Conservation (phyloP, 1,140 invertebrate genomes). For the Lepidotrigona ventralis region DNA sequence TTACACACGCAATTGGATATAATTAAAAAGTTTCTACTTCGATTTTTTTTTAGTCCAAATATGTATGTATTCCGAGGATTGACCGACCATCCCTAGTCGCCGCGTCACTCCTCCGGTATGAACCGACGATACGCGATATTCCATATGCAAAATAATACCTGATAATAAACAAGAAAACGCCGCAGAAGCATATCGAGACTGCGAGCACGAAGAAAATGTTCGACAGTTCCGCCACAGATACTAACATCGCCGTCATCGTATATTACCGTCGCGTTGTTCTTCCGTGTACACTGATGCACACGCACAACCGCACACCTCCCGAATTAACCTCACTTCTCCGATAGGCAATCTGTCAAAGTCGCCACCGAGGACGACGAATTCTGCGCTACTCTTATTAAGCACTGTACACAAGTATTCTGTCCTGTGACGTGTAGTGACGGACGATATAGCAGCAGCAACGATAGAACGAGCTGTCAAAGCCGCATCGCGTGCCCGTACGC, state of each 20-base stretch:
- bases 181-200: conserved; percentile 84
- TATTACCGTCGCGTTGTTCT: conserved; percentile 27
- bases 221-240: conserved; percentile 85
- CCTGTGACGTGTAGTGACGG: background rate
- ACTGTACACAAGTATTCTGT: conserved; percentile 15
- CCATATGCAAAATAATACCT: conserved; percentile 76
- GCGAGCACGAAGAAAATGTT: conserved; percentile 86
- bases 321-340: conserved; percentile 33
- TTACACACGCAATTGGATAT: background rate
- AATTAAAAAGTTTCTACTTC: background rate
- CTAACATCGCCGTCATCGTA: conserved; percentile 82
- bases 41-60: background rate
- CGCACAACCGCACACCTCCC: conserved; percentile 20
- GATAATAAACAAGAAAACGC: conserved; percentile 83
- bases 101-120: background rate
- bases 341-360: conserved; percentile 33
- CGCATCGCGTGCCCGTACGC: conserved; percentile 32
- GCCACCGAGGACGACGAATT: conserved; percentile 11
- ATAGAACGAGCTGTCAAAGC: conserved; percentile 28
- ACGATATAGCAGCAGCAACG: background rate
- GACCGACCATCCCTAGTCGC: background rate
- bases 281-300: conserved; percentile 45
- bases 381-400: conserved; percentile 6
- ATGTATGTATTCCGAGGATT: background rate
- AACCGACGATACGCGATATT: background rate